Conservation (phyloP, 2,113 vertebrate genomes). For the Lepidothrix coronata region DNA sequence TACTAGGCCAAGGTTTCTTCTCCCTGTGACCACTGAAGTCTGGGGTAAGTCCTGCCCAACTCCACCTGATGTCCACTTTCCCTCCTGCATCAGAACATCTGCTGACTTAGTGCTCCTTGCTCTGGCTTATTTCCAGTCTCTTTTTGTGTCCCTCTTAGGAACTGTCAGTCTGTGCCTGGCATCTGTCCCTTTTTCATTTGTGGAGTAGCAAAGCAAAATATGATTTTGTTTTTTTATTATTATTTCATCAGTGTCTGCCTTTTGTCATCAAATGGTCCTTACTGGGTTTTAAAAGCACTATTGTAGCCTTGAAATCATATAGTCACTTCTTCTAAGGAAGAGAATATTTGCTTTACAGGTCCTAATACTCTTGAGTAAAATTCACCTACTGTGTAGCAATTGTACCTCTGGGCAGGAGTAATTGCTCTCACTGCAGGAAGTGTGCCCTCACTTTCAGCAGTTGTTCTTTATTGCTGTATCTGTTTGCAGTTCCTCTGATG, state of each 20-base stretch:
- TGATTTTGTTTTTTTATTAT: neutral
- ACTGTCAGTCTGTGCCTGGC: neutral
- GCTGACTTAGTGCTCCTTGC: neutral
- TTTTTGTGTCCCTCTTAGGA: neutral
- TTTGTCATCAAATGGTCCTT: neutral
- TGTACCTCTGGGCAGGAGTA: neutral
- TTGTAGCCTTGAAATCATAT: neutral
- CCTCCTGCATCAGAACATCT: neutral
- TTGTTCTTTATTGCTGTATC: neutral
- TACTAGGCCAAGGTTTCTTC: neutral
- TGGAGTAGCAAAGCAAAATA: neutral
- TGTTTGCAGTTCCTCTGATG: neutral
- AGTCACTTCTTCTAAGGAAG: neutral
- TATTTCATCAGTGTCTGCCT: neutral
- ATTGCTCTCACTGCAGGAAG: neutral
- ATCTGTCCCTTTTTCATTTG: neutral
- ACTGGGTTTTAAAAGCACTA: neutral
- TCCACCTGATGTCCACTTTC: rapidly evolving
- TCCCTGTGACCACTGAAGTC: neutral
- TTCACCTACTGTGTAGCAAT: neutral
- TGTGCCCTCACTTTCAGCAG: rapidly evolving
- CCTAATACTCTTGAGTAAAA: neutral
- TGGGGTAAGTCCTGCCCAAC: neutral
- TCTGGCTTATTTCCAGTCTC: neutral
- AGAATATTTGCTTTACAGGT: neutral